A percentile compares a stretch with the other conserved stretches of the same genome.
Conservation (phyloP, 2,113 vertebrate species). For the Conger conger region DNA sequence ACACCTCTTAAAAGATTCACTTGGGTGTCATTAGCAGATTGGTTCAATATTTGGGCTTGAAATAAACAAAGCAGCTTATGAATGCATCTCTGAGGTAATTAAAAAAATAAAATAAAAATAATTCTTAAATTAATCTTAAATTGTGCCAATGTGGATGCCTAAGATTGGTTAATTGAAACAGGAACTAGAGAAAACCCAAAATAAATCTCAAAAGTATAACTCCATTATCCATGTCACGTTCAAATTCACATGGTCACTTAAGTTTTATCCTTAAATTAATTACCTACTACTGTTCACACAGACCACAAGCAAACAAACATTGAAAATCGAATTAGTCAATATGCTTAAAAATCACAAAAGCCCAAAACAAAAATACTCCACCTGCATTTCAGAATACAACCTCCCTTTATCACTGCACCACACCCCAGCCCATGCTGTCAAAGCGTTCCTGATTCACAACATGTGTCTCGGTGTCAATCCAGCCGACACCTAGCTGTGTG, state of each 20-base stretch:
- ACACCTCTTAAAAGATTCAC: background rate
- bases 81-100: background rate
- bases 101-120: background rate
- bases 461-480: background rate
- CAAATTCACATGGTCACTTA: background rate
- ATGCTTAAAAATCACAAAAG: background rate
- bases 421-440: background rate
- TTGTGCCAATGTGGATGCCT: background rate
- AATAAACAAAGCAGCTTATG: background rate
- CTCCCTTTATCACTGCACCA: background rate
- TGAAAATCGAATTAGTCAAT: background rate
- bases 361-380: background rate
- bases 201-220: background rate
- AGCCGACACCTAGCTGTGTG: background rate
- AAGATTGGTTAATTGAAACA: background rate
- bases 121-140: background rate
- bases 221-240: background rate
- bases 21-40: background rate
- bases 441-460: background rate
- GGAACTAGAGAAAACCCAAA: background rate
- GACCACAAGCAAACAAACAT: background rate
- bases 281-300: background rate
- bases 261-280: background rate
- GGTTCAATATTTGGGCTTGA: background rate
- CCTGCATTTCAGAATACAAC: background rate